Conservation (phyloP, 1,140 invertebrate species). For the Papilio helenus region DNA sequence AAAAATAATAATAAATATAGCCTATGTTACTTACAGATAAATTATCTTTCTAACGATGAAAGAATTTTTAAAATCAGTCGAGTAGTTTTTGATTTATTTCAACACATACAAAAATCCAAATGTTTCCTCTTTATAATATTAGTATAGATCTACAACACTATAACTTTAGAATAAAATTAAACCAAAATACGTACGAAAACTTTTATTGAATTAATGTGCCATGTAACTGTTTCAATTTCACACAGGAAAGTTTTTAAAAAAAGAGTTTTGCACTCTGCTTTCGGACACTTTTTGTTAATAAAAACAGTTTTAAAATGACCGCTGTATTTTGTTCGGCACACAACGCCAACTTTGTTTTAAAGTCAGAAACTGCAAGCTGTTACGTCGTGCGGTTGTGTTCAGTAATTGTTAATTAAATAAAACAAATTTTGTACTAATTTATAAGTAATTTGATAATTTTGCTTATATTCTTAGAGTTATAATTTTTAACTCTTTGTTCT, state of each 20-base stretch:
- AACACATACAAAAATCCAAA: too few relatives aligned
- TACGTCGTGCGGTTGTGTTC: background rate
- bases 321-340: background rate
- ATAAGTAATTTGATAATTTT: background rate
- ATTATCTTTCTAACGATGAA: too few relatives aligned
- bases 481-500: too few relatives aligned
- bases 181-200: background rate
- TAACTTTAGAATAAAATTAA: background rate
- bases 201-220: background rate
- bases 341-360: slow-evolving; percentile 5
- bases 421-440: background rate
- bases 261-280: background rate
- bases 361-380: slow-evolving; percentile 30
- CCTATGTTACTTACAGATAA: too few relatives aligned
- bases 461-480: background rate
- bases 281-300: background rate
- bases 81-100: too few relatives aligned
- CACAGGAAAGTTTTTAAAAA: background rate
- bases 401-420: slow-evolving; percentile 24
- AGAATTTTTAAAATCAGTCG: too few relatives aligned
- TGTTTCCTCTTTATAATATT: too few relatives aligned
- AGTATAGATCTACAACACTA: too few relatives aligned
- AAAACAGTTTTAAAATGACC: slow-evolving; percentile 8
- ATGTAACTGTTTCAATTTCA: background rate
- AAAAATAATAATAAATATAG: too few relatives aligned